Conservation (phyloP, 2,797 vertebrate genomes). For the Propithecus perrieri region DNA sequence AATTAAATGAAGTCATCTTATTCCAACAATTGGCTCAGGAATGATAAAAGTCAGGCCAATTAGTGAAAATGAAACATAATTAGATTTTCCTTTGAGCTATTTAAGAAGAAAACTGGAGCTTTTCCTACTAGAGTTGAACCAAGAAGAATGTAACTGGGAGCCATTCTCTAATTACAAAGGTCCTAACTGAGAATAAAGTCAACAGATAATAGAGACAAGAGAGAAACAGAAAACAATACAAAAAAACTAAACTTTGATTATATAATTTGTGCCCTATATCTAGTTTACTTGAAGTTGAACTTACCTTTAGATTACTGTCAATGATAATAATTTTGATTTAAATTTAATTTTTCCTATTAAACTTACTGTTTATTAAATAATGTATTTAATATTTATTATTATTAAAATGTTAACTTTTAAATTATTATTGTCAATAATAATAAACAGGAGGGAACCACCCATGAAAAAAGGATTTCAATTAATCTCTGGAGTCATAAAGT, state of each 20-base stretch:
- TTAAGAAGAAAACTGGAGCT: not conserved
- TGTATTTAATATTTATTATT: not conserved
- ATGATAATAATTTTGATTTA: not conserved
- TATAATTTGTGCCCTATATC: not conserved
- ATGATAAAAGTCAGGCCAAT: not conserved
- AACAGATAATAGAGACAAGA: slow-evolving; percentile 11
- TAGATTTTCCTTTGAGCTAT: not conserved
- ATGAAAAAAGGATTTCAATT: not conserved
- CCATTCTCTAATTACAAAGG: not conserved
- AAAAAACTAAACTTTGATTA: not conserved
- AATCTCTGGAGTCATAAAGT: slow-evolving; percentile 19
- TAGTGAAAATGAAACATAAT: not conserved
- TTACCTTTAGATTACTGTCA: slow-evolving; percentile 18
- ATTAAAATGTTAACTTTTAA: not conserved
- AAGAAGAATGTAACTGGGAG: not conserved
- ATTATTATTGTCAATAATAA: slow-evolving; percentile 14
- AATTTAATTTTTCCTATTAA: not conserved
- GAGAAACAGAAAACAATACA: not conserved
- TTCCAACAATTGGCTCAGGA: not conserved
- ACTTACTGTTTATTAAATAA: not conserved
- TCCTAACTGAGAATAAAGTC: not conserved
- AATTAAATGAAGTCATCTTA: slow-evolving; percentile 10
- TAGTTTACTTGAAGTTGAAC: slow-evolving; percentile 18
- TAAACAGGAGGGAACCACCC: not conserved
- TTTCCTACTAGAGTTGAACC: not conserved